Conservation (phyloP, 2,888 invertebrate genomes). For the Hypselothyrea guttata region DNA sequence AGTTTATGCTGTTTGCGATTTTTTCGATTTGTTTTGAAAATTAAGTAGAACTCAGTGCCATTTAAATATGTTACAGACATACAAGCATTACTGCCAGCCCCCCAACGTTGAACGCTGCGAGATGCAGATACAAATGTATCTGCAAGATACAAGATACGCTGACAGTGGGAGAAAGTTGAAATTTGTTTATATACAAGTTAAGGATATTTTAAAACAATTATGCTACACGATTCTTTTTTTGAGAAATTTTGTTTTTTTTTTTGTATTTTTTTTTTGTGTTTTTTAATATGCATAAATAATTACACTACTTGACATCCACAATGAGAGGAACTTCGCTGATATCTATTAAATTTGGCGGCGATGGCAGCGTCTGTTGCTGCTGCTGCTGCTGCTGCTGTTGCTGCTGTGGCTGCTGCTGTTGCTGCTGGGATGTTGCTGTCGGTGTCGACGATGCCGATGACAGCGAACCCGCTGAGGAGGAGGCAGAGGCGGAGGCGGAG, state of each 20-base stretch:
- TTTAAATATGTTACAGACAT: slow-evolving; percentile 72
- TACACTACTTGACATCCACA: slow-evolving; percentile 82
- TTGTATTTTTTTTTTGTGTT: slow-evolving; percentile 33
- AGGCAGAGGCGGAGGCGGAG: slow-evolving; percentile 55
- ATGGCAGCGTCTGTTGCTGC: slow-evolving; percentile 68
- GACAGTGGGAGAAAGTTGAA: slow-evolving; percentile 53
- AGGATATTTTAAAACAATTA: slow-evolving; percentile 68
- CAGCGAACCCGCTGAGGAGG: slow-evolving; percentile 61
- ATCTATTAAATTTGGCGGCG: slow-evolving; percentile 82
- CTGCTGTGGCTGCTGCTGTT: slow-evolving; percentile 40
- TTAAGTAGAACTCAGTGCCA: slow-evolving; percentile 82
- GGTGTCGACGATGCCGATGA: slow-evolving; percentile 74
- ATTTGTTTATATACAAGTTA: slow-evolving; percentile 69
- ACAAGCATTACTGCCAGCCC: slow-evolving; percentile 26
- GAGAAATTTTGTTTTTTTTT: slow-evolving; percentile 38
- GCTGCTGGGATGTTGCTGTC: slow-evolving; percentile 48
- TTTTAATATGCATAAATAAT: slow-evolving; percentile 70
- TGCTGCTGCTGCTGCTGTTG: slow-evolving; percentile 48
- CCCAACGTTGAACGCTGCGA: slow-evolving; percentile 7
- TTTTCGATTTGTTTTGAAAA: slow-evolving; percentile 66
- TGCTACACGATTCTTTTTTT: slow-evolving; percentile 56
- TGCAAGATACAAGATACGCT: slow-evolving; percentile 21
- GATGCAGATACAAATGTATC: neutral
- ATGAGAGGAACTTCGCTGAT: slow-evolving; percentile 82
- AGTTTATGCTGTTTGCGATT: slow-evolving; percentile 36